A percentile compares a stretch with the other conserved stretches of the same genome.
These are phyloP conservation scores for Stenodera caucasica DNA, from an alignment of 2,888 invertebrate genomes.

Conservation along the genomic window DNA sequence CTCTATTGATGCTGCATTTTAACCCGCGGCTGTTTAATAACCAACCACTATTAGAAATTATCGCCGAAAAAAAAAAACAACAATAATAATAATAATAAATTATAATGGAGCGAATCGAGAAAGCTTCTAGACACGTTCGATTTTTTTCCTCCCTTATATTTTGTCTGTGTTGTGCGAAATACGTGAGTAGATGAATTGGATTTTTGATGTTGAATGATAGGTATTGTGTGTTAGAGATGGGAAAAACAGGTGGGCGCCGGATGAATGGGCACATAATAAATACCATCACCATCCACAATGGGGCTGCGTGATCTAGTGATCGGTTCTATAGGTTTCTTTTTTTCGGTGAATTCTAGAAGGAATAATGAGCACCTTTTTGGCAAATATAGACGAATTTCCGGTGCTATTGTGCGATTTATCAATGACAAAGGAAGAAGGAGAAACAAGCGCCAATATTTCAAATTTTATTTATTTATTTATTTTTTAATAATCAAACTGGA, in stretches of 20 bases:
- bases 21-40: slow-evolving; percentile 24
- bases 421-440: background rate
- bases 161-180: background rate
- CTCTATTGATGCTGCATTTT: slow-evolving; percentile 21
- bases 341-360: no score
- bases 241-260: slow-evolving; percentile 25
- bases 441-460: background rate
- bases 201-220: background rate
- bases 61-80: background rate
- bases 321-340: slow-evolving; percentile 20
- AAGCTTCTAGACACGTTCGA: background rate
- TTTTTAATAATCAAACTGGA: no score
- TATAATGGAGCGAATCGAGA: background rate
- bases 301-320: slow-evolving; percentile 26
- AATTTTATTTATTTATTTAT: background rate
- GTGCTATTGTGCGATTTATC: slow-evolving; percentile 14
- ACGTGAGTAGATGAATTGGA: background rate
- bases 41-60: background rate
- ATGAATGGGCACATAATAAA: slow-evolving; percentile 28
- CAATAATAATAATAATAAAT: background rate
- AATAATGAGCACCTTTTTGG: background rate
- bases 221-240: background rate
- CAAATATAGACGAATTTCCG: slow-evolving; percentile 19
- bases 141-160: background rate
- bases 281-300: slow-evolving; percentile 19